Conservation (phyloP, 2,113 vertebrate species). For the Plecotus auritus region DNA sequence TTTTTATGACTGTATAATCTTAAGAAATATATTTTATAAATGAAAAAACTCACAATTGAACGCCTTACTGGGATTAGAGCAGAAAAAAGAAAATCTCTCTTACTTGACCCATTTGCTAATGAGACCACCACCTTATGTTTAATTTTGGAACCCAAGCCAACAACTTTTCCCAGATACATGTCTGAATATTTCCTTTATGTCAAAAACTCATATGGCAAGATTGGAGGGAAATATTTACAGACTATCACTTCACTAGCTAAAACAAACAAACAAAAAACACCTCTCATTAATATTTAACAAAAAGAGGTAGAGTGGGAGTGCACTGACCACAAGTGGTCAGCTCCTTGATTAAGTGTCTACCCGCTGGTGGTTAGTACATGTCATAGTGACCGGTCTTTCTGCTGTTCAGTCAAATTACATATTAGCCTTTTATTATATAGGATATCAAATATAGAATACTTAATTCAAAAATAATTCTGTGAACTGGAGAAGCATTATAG, state of each 20-base stretch:
- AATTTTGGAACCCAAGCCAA: neutral
- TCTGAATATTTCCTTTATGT: neutral
- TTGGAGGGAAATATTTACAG: neutral
- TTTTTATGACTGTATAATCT: neutral
- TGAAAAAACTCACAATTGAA: neutral
- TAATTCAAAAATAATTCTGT: neutral
- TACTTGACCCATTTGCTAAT: neutral
- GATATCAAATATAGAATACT: neutral
- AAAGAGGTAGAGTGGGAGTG: too few species aligned
- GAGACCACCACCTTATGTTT: neutral
- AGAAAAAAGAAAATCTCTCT: neutral
- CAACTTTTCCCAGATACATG: neutral
- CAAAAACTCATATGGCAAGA: neutral
- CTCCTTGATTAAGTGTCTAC: too few species aligned
- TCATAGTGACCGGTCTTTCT: too few species aligned
- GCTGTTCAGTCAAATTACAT: too few species aligned
- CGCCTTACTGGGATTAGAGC: neutral
- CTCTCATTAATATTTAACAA: neutral
- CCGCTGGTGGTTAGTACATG: too few species aligned
- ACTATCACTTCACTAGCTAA: too few species aligned
- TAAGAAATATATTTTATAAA: too few species aligned
- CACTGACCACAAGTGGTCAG: too few species aligned
- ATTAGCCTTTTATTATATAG: too few species aligned
- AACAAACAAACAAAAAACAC: too few species aligned
- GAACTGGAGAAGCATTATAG: neutral